Evolutionary conservation across 2,888 invertebrate species (phyloP), one percentile per base, ranked within the genome.

Genomic region (Cantharis nigra): DNA sequence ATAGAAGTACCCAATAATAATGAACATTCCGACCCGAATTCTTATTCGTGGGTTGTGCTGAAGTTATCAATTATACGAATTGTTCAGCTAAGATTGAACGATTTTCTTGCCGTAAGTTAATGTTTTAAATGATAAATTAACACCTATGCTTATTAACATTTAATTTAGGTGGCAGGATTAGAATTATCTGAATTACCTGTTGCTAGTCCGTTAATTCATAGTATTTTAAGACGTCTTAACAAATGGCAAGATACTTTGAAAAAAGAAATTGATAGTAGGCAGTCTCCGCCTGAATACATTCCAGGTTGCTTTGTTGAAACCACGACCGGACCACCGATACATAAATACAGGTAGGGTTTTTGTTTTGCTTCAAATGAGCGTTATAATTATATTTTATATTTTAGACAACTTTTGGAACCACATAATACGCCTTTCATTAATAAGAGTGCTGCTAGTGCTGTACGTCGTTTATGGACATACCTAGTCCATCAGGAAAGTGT

Each of bases 21-120:
- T 7, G 97, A 98, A 87, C 98, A 98, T 87, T 93, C 94, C 23
- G 96, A 98, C 90, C 96, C 98, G 0, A 94, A 94, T 86, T 98
- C 98, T 33, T 98, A 97, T 88, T 96, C 98, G 72, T 99, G 99
- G 99, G 93, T 94, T 85, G 93, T 99, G 80, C 93, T 99, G 90
- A 93, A 98, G 80, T 92, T 97, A 84, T 96, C 98, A 3, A 93
- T 97, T 75, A 92, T 98, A 78, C 93, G 95, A 83, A 92, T 98
- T 77, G 94, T 96, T 72, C 94, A 96, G 82, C 91, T 92, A 80
- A 96, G 97, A 85, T 88, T 99, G 62, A 94, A 94, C 83, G 94
- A 96, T 83, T 98, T 99, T 89, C 91, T 99, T 70, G 84, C 84
- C 14, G 88, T 88, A 85, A 82, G 84, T 79, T 65, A 18, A n/a